These are phyloP conservation scores for Dufourea novaeangliae DNA, from an alignment of 1,140 invertebrate species.

Conservation along the genomic window DNA sequence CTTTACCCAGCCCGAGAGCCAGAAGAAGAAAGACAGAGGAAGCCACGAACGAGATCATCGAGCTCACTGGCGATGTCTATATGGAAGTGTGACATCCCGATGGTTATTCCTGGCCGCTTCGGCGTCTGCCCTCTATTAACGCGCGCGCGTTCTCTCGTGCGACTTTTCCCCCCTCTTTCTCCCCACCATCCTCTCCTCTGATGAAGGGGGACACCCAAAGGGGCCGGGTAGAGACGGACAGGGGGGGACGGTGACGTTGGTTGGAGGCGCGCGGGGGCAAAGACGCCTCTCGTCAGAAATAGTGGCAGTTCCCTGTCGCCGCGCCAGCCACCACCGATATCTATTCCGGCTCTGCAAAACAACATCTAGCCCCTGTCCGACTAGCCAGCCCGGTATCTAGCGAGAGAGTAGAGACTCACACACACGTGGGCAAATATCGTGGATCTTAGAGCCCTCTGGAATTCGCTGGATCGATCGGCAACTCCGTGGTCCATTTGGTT, in stretches of 20 bases:
- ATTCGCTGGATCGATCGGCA: neutral
- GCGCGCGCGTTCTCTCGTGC: slow-evolving; percentile 52
- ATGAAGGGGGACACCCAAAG: slow-evolving; percentile 53
- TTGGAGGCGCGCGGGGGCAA: slow-evolving; percentile 20
- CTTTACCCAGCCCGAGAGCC: neutral
- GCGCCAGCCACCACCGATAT: slow-evolving; percentile 79
- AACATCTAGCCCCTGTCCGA: slow-evolving; percentile 68
- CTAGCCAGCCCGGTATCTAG: slow-evolving; percentile 54
- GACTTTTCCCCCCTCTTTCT: slow-evolving; percentile 55
- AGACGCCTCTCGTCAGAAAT: slow-evolving; percentile 79
- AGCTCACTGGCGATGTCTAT: slow-evolving; percentile 71
- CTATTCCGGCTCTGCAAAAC: slow-evolving; percentile 82
- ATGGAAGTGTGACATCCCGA: slow-evolving; percentile 81
- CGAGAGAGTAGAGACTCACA: slow-evolving; percentile 10
- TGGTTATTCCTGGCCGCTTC: slow-evolving; percentile 79
- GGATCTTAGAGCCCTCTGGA: neutral
- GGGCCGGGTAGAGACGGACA: slow-evolving; percentile 47
- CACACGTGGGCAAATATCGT: slow-evolving; percentile 49
- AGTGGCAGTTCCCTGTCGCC: slow-evolving; percentile 80
- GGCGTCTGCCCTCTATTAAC: slow-evolving; percentile 75
- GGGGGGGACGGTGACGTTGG: slow-evolving; percentile 41
- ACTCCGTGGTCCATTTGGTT: neutral
- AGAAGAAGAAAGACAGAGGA: neutral
- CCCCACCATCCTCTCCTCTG: slow-evolving; percentile 24
- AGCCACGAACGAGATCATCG: slow-evolving; percentile 63